A percentile compares a stretch with the other conserved stretches of the same genome.
These are phyloP conservation scores for Acanthosepion lycidas DNA, from an alignment of 2,888 invertebrate species.

Conservation along the genomic window DNA sequence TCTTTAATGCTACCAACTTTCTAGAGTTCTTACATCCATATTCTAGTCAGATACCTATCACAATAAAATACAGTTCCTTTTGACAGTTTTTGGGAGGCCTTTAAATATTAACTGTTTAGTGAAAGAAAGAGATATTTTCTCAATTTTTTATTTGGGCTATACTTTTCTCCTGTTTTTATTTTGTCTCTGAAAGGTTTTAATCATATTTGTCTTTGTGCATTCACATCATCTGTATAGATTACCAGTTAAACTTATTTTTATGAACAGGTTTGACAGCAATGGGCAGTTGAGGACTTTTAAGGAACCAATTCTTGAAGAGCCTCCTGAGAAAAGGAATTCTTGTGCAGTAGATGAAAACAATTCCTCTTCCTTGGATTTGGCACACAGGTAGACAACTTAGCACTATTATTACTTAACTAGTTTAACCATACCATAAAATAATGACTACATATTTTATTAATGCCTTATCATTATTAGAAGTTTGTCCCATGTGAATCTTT, in stretches of 20 bases:
- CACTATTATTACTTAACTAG: background rate
- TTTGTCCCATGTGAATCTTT: too few relatives aligned
- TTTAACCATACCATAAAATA: too few relatives aligned
- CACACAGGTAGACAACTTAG: background rate
- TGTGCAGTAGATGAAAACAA: slow-evolving; percentile 33
- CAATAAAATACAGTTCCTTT: too few relatives aligned
- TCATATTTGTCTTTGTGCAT: background rate
- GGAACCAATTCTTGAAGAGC: slow-evolving; percentile 46
- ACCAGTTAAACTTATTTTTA: background rate
- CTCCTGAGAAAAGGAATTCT: slow-evolving; percentile 47
- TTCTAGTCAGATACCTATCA: too few relatives aligned
- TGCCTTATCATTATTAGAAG: too few relatives aligned
- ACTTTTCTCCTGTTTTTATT: background rate
- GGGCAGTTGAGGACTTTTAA: slow-evolving; percentile 36
- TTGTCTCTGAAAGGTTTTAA: background rate
- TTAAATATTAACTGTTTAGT: too few relatives aligned
- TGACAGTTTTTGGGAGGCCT: too few relatives aligned
- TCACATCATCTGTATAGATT: background rate
- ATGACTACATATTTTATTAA: too few relatives aligned
- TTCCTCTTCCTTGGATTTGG: background rate
- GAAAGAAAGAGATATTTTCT: too few relatives aligned
- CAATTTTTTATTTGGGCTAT: too few relatives aligned
- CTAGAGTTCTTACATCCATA: too few relatives aligned
- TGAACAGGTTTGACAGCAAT: slow-evolving; percentile 42
- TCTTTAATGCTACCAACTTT: too few relatives aligned